phyloP scores from a whole-genome alignment of 2,113 vertebrate species.

The Athene noctua region DNA sequence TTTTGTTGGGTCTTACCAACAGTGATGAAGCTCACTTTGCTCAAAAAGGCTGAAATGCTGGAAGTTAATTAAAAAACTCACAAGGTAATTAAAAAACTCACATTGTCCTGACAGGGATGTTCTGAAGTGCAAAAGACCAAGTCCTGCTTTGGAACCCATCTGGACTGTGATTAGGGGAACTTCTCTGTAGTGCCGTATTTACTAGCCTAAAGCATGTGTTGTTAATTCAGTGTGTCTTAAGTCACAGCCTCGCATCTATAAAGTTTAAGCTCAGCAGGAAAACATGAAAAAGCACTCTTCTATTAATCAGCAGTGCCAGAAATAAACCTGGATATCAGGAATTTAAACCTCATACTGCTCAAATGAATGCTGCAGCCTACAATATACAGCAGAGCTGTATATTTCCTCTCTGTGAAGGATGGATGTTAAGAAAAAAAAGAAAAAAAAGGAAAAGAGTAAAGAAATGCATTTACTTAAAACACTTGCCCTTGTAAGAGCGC shows the following conservation, averaged over 20 bases:
- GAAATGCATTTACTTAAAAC: slow-evolving; percentile 25
- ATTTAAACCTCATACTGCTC: slow-evolving; percentile 39
- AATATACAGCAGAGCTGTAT: not conserved
- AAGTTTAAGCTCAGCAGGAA: slow-evolving; percentile 13
- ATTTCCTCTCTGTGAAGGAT: not conserved
- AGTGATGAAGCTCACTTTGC: not conserved
- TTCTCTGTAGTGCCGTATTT: slow-evolving; percentile 21
- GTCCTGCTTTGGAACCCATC: not conserved
- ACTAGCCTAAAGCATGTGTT: slow-evolving; percentile 20
- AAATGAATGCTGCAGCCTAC: slow-evolving; percentile 51
- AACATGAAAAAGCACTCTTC: slow-evolving; percentile 51
- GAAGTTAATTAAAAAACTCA: not conserved
- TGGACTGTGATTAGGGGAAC: not conserved
- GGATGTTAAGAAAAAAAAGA: not conserved
- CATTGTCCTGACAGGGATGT: slow-evolving; percentile 23
- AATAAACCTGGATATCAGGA: slow-evolving; percentile 30
- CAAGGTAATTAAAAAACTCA: not conserved
- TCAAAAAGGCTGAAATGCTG: slow-evolving; percentile 20
- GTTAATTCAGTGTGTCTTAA: slow-evolving; percentile 26
- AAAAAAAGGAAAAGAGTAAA: not conserved
- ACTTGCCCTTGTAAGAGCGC: slow-evolving; percentile 12
- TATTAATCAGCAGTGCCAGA: slow-evolving; percentile 12
- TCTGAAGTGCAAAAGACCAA: slow-evolving; percentile 18
- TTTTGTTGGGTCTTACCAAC: slow-evolving; percentile 12
- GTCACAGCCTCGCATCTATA: not conserved